Evolutionary conservation across 2,888 invertebrate species (phyloP).

Genomic region (Brachypalpus laphriformis): DNA sequence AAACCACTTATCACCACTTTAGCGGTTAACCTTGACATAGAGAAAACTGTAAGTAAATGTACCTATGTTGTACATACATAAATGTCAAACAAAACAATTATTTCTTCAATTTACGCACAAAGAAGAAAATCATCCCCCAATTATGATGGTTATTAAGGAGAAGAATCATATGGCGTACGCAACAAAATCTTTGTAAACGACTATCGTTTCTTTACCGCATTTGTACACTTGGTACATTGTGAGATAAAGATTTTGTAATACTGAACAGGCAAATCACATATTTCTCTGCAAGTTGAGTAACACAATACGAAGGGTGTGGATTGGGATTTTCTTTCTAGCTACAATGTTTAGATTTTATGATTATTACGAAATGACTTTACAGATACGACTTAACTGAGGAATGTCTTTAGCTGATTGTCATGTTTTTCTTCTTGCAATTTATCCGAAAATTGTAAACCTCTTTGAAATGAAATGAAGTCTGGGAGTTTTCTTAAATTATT

Average conservation of each 20-base stretch:
- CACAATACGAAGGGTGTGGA: not conserved
- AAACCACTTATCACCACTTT: not conserved
- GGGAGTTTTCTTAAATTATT: too few species aligned
- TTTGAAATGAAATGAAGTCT: too few species aligned
- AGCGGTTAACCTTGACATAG: not conserved
- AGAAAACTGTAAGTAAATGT: not conserved
- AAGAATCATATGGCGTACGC: not conserved
- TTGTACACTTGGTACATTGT: not conserved
- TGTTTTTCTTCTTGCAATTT: too few species aligned
- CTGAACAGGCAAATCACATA: not conserved
- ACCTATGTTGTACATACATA: too few species aligned
- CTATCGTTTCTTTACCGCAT: not conserved
- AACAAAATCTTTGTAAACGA: not conserved
- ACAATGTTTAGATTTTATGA: not conserved
- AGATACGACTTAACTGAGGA: too few species aligned
- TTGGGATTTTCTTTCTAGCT: not conserved
- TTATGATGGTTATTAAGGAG: not conserved
- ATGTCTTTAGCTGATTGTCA: too few species aligned
- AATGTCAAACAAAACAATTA: constrained; percentile 1
- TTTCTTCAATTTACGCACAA: not conserved
- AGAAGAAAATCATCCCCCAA: not conserved
- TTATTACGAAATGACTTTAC: too few species aligned
- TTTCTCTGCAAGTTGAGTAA: not conserved
- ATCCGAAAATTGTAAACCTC: too few species aligned
- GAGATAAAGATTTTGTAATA: not conserved